Base-by-base conservation (phyloP, 1,140 invertebrate genomes). In the Tenebrio molitor region DNA sequence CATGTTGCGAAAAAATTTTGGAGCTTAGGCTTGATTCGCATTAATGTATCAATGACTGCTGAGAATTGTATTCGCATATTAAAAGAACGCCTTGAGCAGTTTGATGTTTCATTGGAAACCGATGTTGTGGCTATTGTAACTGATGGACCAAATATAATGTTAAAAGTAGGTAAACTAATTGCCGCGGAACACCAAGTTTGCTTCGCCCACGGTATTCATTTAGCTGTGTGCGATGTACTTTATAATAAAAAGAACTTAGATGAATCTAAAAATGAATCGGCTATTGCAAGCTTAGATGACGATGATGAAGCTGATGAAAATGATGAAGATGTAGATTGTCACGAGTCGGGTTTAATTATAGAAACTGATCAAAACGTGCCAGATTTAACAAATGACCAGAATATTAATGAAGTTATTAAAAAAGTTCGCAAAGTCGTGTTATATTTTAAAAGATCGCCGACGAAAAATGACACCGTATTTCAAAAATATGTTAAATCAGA, bases 191-290 rank as follows among this genome's bases (percentile, higher is more conserved):
- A 73, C 68, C 66, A 73, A 69, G 29, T 58, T 36, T 73, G 71
- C 62, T 58, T 69, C 21, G 67, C 68, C 21, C 53, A 70, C 64
- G 25, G 34, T 21, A 69, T 75, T 44, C 42, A 73, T 73, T 75
- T 75, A 70, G 74, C 71, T 64, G 62, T 75, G 46, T 36, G 8
- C 39, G 69, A 74, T 74, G 71, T 75, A 64, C 65, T 73, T 39
- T 73, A 74, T 74, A 74, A 71, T n/a, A 33, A 64, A 68, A 71
- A 71, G 50, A 67, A 72, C 72, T 34, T 67, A 65, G 62, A 69
- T 69, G 69, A 71, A 29, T 70, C 50, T 53, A 42, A 63, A 74
- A 71, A 71, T 64, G 70, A 63, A 71, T 66, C 39, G 58, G 64
- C 68, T 71, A 62, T 42, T 64, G 64, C 69, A 72, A 50, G 71